Conservation (phyloP, 2,888 invertebrate species). For the Tupiocoris notatus region DNA sequence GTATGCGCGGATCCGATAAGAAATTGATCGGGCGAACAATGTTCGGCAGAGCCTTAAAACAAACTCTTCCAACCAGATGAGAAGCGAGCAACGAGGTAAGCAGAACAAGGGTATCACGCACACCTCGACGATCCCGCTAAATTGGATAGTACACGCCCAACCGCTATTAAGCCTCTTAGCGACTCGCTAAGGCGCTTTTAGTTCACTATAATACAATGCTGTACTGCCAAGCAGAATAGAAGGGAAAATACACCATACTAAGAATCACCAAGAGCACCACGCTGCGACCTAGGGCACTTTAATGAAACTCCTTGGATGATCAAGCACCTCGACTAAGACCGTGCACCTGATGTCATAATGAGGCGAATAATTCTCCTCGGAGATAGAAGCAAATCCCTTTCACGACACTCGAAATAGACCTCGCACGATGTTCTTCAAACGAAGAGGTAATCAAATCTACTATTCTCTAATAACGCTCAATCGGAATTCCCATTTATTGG, state of each 20-base stretch:
- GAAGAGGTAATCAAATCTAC: no score
- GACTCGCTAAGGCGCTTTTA: background rate
- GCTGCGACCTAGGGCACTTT: background rate
- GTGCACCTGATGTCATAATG: no score
- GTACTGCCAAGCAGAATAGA: background rate
- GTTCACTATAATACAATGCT: background rate
- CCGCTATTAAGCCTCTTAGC: background rate
- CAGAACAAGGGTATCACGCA: background rate
- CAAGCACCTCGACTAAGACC: no score
- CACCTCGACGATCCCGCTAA: background rate
- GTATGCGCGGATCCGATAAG: background rate
- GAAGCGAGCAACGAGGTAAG: background rate
- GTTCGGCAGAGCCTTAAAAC: background rate
- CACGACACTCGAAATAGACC: no score
- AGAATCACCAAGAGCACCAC: background rate
- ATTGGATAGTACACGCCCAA: background rate
- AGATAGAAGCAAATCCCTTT: no score
- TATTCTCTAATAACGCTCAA: no score
- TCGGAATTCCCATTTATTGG: no score
- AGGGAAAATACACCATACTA: background rate
- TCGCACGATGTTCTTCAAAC: no score
- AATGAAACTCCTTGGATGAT: background rate
- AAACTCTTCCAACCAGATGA: background rate
- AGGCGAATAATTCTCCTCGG: no score
- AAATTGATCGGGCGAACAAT: background rate